Conservation (phyloP, 1,140 invertebrate species). For the Pseudomyrmex cubaensis region DNA sequence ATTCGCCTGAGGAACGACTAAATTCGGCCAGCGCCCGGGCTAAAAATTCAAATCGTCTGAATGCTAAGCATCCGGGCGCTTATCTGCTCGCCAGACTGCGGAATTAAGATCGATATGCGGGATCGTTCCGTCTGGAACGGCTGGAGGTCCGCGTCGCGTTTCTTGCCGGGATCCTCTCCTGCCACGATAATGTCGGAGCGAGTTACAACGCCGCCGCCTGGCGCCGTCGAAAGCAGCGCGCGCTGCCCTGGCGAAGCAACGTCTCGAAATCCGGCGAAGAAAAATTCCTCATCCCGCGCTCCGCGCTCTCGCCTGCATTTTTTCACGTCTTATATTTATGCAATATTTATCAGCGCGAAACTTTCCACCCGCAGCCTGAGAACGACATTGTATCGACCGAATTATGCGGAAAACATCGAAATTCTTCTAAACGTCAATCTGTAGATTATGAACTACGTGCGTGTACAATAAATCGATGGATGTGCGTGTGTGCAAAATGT, state of each 20-base stretch:
- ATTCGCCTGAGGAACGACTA: conserved; percentile 29
- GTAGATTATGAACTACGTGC: not conserved
- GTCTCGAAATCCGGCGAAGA: conserved; percentile 31
- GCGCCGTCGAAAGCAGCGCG: conserved; percentile 49
- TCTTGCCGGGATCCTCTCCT: conserved; percentile 14
- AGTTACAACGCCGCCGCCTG: conserved; percentile 57
- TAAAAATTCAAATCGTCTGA: conserved; percentile 61
- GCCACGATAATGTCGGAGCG: conserved; percentile 51
- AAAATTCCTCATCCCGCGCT: conserved; percentile 48
- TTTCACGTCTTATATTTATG: conserved; percentile 51
- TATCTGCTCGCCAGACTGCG: conserved; percentile 58
- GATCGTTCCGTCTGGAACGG: conserved; percentile 55
- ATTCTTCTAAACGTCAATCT: not conserved
- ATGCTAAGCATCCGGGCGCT: conserved; percentile 56
- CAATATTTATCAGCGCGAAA: conserved; percentile 55
- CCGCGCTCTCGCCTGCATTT: conserved; percentile 19
- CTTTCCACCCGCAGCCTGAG: conserved; percentile 47
- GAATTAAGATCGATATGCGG: conserved; percentile 62
- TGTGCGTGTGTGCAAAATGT: not conserved
- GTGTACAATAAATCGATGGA: no score
- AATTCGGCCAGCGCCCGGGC: conserved; percentile 46
- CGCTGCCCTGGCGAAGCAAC: not conserved
- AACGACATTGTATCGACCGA: conserved; percentile 61
- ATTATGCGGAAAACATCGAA: not conserved
- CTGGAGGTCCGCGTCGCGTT: conserved; percentile 27